Base-by-base conservation (phyloP, 2,888 invertebrate species). In the Drepanosiphum platanoidis region DNA sequence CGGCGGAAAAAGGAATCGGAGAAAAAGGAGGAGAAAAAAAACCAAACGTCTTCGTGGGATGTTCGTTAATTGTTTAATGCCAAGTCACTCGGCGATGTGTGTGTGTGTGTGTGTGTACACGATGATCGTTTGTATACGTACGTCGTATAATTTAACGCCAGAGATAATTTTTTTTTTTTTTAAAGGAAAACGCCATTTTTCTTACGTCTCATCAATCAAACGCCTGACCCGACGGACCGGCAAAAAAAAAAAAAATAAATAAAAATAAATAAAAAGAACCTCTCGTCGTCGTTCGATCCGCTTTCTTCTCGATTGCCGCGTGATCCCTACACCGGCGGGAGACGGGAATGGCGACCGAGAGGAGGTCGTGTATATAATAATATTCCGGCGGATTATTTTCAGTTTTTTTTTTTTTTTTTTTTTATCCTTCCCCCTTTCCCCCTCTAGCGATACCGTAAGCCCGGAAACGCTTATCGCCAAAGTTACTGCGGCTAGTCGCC, bases 61-160 rank as follows among this genome's bases (percentile, higher is more conserved):
- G 61, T 42, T 34, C 61, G 82, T 83, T 83, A 83, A 83, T 83
- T 83, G 82, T 83, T 83, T 83, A 64, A 46, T 46, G 82, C 82
- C 64, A 39, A 83, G 82, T 83, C 82, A 83, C 42, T 71, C 81
- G 58, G 4, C 39, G 61, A n/a, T n/a, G n/a, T n/a, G n/a, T n/a
- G n/a, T n/a, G n/a, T n/a, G n/a, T n/a, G n/a, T n/a, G n/a, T n/a
- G 30, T 11, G 58, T 36, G 36, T 80, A 42, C n/a, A 71, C 39
- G 34, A 39, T 81, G 68, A 79, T 81, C 36, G 22, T 77, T 9
- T 9, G 30, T 46, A 9, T 22, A 32, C n/a, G n/a, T 42, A 42
- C 22, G n/a, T 58, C 52, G 18, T 61, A 32, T 61, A 68, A 70
- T 68, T 70, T n/a, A 64, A 64, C 32, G 39, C 30, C 34, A 64